Base-by-base conservation (phyloP, 2,113 vertebrate genomes). In the Gallinago media region DNA sequence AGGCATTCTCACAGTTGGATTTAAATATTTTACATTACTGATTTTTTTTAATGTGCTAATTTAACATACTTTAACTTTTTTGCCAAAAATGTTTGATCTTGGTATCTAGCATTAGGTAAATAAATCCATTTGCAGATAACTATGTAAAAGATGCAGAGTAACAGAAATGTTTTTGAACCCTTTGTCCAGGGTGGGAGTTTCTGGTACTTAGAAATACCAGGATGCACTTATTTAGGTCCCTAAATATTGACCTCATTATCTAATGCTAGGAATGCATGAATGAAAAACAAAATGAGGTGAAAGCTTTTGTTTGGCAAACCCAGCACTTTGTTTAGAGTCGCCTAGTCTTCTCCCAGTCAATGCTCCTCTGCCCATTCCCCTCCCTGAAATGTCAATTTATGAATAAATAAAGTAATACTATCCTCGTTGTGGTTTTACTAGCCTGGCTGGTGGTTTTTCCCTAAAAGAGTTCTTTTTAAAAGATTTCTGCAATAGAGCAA, bases 231-330 rank as follows among this genome's bases (percentile, higher is more conserved):
- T 9, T 70, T 76, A 70, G 22, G 11, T 81, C 26, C n/a, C 54
- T 81, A 87, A 91, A 89, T 71, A 85, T 10, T 87, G 77, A 85
- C 25, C 26, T 63, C 66, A 84, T 92, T 91, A 92, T 83, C 71
- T 80, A 61, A 61, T 40, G 59, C 25, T 84, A 91, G 49, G 59
- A 91, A 94, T 52, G 58, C 12, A 40, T 25, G 20, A 85, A 40
- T 86, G 40, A 66, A 74, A 72, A 84, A 49, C 68, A 84, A 55
- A 42, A 59, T 31, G 66, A 95, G 59, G 11, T 59, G 29, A 75
- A 93, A 91, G 65, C 6, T 82, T 93, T 78, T 50, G 29, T 68
- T 85, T 78, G 34, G 52, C 47, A 89, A 96, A 76, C 22, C 31
- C 63, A 49, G 21, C 19, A 42, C 40, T 83, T 80, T 68, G 38